phyloP scores from a whole-genome alignment of 2,888 invertebrate genomes.

The Calliphora vomitoria region DNA sequence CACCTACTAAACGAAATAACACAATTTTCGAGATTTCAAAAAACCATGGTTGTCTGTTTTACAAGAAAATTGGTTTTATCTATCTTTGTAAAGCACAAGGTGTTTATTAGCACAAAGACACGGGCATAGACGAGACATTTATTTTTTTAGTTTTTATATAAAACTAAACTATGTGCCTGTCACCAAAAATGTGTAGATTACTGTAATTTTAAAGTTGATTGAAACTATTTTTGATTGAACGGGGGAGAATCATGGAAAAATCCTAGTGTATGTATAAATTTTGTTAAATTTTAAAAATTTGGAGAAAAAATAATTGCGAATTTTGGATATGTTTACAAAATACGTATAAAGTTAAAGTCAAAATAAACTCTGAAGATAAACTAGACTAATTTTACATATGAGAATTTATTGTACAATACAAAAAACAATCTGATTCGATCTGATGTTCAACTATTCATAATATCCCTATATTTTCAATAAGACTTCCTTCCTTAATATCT shows the following conservation, averaged over 20 bases:
- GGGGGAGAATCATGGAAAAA: background rate
- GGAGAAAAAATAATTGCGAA: too few species aligned
- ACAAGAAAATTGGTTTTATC: slow-evolving; percentile 42
- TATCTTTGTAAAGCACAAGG: slow-evolving; percentile 40
- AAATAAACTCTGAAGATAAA: too few species aligned
- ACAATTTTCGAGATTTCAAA: slow-evolving; percentile 5
- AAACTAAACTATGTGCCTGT: slow-evolving; percentile 28
- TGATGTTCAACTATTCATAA: too few species aligned
- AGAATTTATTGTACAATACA: too few species aligned
- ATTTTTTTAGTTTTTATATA: background rate
- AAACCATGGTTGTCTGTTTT: slow-evolving; percentile 4
- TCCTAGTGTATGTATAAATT: background rate
- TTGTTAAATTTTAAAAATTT: background rate
- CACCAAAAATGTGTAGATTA: slow-evolving; percentile 58
- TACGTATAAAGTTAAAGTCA: too few species aligned
- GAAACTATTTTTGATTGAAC: slow-evolving; percentile 35
- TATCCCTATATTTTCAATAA: too few species aligned
- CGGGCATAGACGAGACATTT: slow-evolving; percentile 14
- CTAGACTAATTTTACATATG: too few species aligned
- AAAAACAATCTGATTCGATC: too few species aligned
- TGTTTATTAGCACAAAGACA: slow-evolving; percentile 49
- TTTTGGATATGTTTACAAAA: too few species aligned
- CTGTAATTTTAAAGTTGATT: slow-evolving; percentile 49
- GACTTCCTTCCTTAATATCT: too few species aligned
- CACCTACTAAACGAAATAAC: slow-evolving; percentile 42